Evolutionary conservation across 2,888 invertebrate genomes (phyloP).

Genomic region (Sepiola atlantica): DNA sequence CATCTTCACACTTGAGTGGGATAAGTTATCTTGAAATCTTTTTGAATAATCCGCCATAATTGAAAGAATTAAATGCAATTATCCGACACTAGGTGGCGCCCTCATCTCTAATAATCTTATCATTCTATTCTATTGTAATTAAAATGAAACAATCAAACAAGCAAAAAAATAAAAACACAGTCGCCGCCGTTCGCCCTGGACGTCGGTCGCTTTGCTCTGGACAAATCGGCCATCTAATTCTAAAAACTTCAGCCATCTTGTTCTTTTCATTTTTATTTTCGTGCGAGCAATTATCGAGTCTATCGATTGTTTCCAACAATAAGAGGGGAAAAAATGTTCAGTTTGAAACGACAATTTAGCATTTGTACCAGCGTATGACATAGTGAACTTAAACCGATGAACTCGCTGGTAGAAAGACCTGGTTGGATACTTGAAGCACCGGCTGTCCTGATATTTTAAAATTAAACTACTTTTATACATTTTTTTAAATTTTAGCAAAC

Average conservation of each 20-base stretch:
- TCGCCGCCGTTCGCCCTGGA: background rate
- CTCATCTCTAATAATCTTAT: background rate
- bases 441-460: no score
- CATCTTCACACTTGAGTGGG: background rate
- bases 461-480: no score
- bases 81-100: background rate
- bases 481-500: no score
- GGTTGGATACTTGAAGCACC: background rate
- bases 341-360: background rate
- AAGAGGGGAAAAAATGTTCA: background rate
- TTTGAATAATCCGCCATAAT: background rate
- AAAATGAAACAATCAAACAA: background rate
- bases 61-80: slow-evolving; percentile 1
- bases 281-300: background rate
- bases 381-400: background rate
- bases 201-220: background rate
- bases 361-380: background rate
- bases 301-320: background rate
- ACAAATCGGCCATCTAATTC: background rate
- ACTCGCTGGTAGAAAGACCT: background rate
- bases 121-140: background rate
- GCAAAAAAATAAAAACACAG: no score
- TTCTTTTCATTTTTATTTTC: background rate
- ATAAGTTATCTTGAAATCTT: background rate
- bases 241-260: background rate